phyloP scores from a whole-genome alignment of 1,140 invertebrate species.

The Brachionus rubens region DNA sequence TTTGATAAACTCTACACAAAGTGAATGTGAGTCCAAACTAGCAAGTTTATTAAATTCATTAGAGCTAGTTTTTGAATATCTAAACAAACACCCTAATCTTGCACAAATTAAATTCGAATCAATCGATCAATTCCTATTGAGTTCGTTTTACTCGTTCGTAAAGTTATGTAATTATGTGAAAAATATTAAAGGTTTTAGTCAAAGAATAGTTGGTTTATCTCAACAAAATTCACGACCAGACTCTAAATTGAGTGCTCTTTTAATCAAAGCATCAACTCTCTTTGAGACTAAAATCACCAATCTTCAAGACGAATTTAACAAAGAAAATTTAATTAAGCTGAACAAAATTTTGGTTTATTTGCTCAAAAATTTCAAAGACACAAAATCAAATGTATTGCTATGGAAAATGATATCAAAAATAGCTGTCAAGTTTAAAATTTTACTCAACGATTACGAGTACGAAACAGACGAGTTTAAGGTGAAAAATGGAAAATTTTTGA shows the following conservation, averaged over 20 bases:
- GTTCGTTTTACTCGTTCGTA: background rate
- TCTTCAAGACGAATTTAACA: conserved; percentile 2
- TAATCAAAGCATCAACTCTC: background rate
- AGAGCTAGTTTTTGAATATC: background rate
- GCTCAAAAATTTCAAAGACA: conserved; percentile 34
- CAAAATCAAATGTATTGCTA: conserved; percentile 30
- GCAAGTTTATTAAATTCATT: background rate
- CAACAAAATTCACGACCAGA: background rate
- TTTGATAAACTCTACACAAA: background rate
- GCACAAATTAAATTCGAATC: conserved; percentile 17
- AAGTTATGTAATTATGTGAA: conserved; percentile 9
- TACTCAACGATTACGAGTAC: background rate
- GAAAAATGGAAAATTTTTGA: conserved; percentile 23
- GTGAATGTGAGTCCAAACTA: background rate
- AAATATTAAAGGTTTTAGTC: background rate
- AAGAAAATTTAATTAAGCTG: conserved; percentile 28
- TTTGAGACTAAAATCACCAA: conserved; percentile 26
- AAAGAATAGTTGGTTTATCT: background rate
- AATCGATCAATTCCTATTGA: conserved; percentile 3
- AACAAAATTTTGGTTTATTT: conserved; percentile 20
- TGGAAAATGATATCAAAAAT: conserved; percentile 30
- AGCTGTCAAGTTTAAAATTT: conserved; percentile 4
- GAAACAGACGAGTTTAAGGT: background rate
- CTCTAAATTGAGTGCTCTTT: background rate
- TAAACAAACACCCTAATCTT: background rate